phyloP scores from a whole-genome alignment of 2,888 invertebrate species.

The Podotricha telesiphe region DNA sequence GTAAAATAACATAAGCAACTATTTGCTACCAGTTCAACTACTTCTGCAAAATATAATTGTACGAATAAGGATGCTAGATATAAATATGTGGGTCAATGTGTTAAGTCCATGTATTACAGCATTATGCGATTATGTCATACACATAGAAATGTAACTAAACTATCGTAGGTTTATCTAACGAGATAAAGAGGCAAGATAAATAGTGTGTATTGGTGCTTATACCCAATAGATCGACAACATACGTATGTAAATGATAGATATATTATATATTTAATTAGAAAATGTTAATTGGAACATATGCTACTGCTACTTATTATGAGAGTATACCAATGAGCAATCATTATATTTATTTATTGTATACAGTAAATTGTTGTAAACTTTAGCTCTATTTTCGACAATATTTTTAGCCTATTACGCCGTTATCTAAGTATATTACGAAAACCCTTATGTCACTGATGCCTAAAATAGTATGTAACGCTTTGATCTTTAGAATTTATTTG shows the following conservation, averaged over 20 bases:
- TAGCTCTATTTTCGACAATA: not conserved
- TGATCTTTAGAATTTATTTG: conserved; percentile 25
- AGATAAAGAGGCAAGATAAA: conserved; percentile 30
- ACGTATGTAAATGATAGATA: conserved; percentile 3
- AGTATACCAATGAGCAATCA: not conserved
- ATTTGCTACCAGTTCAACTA: not conserved
- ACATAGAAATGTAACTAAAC: conserved; percentile 28
- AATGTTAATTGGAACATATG: conserved; percentile 25
- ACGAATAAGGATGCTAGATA: conserved; percentile 40
- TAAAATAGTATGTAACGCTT: not conserved
- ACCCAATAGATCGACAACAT: conserved; percentile 9
- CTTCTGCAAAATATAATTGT: conserved; percentile 16
- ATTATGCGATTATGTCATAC: conserved; percentile 44
- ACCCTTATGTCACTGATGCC: not conserved
- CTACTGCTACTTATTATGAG: conserved; percentile 17
- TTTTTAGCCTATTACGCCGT: too few relatives aligned
- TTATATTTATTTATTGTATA: not conserved
- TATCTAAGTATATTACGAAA: too few relatives aligned
- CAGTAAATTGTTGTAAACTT: not conserved
- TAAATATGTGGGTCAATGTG: conserved; percentile 41
- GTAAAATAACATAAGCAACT: too few relatives aligned
- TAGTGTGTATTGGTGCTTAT: conserved; percentile 26
- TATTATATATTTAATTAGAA: conserved; percentile 11
- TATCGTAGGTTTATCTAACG: conserved; percentile 38
- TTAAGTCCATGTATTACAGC: conserved; percentile 31